Conservation (phyloP, 2,113 vertebrate species). For the Pygoscelis antarcticus region DNA sequence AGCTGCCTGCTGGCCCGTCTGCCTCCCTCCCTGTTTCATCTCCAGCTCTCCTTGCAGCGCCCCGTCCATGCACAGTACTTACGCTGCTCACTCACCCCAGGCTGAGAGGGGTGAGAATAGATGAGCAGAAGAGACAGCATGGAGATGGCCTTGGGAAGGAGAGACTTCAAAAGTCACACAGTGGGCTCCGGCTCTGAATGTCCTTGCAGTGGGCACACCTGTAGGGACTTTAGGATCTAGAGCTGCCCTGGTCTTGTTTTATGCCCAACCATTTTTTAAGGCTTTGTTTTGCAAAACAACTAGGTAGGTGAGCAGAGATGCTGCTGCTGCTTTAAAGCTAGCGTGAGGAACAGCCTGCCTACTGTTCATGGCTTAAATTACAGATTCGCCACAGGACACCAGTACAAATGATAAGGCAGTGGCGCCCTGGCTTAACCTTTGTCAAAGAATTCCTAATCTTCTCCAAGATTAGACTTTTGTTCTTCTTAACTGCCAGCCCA, state of each 20-base stretch:
- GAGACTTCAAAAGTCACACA: not conserved
- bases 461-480: conserved; percentile 28
- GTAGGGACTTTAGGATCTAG: not conserved
- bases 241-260: not conserved
- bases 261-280: not conserved
- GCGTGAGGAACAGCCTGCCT: not conserved
- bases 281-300: not conserved
- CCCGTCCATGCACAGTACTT: rapidly evolving
- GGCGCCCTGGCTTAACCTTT: not conserved
- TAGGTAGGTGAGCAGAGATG: not conserved
- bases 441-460: conserved; percentile 44
- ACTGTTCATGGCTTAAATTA: not conserved
- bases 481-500: not conserved
- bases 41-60: not conserved
- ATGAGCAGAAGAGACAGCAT: not conserved
- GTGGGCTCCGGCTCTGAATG: not conserved
- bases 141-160: not conserved
- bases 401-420: not conserved
- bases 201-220: not conserved
- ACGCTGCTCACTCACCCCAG: not conserved
- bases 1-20: not conserved
- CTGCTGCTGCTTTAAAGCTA: not conserved
- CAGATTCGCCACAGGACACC: not conserved
- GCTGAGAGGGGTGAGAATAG: not conserved
- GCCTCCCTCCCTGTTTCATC: not conserved